Evolutionary conservation across 2,888 invertebrate species (phyloP).

Genomic region (Drosophila greeni): DNA sequence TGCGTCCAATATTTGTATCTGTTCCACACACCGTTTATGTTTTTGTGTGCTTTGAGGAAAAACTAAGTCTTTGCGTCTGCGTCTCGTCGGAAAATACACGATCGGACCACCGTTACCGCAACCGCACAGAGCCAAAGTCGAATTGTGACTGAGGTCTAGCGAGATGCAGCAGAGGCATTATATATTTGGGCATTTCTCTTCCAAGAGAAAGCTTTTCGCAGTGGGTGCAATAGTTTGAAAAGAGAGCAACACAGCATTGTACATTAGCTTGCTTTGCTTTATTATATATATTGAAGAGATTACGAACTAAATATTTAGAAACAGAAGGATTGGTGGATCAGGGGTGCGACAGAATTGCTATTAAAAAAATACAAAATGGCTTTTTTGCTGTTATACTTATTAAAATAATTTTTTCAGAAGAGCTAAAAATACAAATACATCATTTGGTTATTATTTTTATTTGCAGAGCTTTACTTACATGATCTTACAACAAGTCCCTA

Average conservation of each 20-base stretch:
- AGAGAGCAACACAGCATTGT: not conserved
- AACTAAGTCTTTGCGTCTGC: slow-evolving; percentile 11
- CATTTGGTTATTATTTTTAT: not conserved
- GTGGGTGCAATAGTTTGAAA: slow-evolving; percentile 22
- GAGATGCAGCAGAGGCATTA: slow-evolving; percentile 48
- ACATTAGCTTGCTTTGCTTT: not conserved
- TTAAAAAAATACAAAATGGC: not conserved
- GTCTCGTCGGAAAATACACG: slow-evolving; percentile 19
- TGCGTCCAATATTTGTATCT: slow-evolving; percentile 23
- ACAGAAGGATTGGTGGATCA: not conserved
- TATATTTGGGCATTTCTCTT: slow-evolving; percentile 50
- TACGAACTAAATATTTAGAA: not conserved
- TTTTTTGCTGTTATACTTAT: not conserved
- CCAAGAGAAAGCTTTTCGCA: slow-evolving; percentile 41
- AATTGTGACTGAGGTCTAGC: slow-evolving; percentile 56
- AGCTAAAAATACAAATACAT: not conserved
- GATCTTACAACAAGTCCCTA: too few relatives aligned
- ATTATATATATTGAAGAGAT: too few relatives aligned
- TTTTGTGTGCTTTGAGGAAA: slow-evolving; percentile 17
- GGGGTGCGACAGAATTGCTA: not conserved
- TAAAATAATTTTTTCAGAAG: not conserved
- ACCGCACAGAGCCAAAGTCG: slow-evolving; percentile 30
- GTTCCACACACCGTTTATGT: slow-evolving; percentile 11
- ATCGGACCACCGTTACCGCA: slow-evolving; percentile 6
- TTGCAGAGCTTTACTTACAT: too few relatives aligned